Evolutionary conservation across 2,113 vertebrate genomes (phyloP), one percentile per base, ranked within the genome.

Genomic region (Perca fluviatilis): DNA sequence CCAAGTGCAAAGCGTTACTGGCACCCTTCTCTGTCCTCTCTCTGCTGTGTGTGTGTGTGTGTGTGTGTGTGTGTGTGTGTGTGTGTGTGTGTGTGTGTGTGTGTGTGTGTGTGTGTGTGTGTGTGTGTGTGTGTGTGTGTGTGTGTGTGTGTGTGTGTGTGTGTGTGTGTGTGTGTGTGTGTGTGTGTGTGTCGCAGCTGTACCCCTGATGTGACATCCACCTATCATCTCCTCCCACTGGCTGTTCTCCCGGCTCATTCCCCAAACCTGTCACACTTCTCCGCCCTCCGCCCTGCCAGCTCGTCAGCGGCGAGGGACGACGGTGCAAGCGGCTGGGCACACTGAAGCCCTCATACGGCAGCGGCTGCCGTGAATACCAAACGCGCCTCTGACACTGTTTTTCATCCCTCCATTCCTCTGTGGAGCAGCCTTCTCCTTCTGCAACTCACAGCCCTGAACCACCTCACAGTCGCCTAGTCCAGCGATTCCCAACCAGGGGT

Each of bases 181-280:
- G 13, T 50, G 49, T 50, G 49, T 50, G 2, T 15, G 30, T 33
- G 27, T 65, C 50, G 13, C 76, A 7, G 51, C 50, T 74, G 51
- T 74, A 65, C 75, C 70, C 69, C 82, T 88, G 80, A 79, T 62
- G 66, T 80, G 76, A 77, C 76, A 81, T 64, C 82, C 83, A 76
- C 19, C 62, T 84, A 69, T 54, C 86, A 49, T 57, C 21, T 65
- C 71, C 46, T 72, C 56, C 62, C 60, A n/a, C 74, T 67, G 61
- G 57, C 51, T 36, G 83, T 67, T 83, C 57, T 88, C 77, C 74
- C 11, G 19, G 64, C 90, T 92, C 77, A 82, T 92, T 91, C 80
- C 70, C 65, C 36, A 92, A 80, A 84, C 88, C 81, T 83, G 76
- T 93, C 90, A 92, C 87, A 89, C 83, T 58, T 49, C 84, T 79